These are phyloP conservation scores for Gnathonemus longibarbis DNA, from an alignment of 2,113 vertebrate genomes.

Conservation along the genomic window DNA sequence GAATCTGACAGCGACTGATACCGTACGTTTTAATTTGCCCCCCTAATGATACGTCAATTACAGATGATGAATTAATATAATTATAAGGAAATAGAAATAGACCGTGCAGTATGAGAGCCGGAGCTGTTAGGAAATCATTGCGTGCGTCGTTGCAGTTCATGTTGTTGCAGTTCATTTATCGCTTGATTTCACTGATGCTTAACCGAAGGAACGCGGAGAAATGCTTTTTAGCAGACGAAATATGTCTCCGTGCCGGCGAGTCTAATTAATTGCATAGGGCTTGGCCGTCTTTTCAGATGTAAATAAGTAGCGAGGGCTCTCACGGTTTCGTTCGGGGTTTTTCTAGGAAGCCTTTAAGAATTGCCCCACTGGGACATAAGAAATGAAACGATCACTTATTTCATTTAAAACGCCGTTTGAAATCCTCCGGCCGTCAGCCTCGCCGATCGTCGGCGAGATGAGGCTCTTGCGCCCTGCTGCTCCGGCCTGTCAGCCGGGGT, in stretches of 20 bases:
- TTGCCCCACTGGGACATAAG: neutral
- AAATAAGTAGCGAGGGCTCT: neutral
- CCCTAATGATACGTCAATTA: neutral
- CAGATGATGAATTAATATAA: neutral
- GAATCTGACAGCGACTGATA: neutral
- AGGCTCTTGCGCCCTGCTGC: neutral
- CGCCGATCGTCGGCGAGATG: neutral
- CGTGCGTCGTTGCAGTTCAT: neutral
- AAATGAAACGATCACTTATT: neutral
- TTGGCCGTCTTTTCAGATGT: neutral
- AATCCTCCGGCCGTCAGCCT: neutral
- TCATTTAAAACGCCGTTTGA: neutral
- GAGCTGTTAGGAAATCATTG: neutral
- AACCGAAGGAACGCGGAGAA: neutral
- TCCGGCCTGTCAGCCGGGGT: neutral
- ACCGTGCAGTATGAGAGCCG: neutral
- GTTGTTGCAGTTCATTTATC: neutral
- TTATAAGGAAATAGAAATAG: neutral
- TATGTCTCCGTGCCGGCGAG: conserved; percentile 6
- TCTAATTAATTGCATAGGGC: conserved; percentile 18
- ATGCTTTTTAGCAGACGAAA: conserved; percentile 21
- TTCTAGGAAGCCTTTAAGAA: neutral
- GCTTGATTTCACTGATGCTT: neutral
- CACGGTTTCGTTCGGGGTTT: neutral
- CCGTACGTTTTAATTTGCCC: neutral